Conservation (phyloP, 1,140 invertebrate genomes). For the Agrilus planipennis region DNA sequence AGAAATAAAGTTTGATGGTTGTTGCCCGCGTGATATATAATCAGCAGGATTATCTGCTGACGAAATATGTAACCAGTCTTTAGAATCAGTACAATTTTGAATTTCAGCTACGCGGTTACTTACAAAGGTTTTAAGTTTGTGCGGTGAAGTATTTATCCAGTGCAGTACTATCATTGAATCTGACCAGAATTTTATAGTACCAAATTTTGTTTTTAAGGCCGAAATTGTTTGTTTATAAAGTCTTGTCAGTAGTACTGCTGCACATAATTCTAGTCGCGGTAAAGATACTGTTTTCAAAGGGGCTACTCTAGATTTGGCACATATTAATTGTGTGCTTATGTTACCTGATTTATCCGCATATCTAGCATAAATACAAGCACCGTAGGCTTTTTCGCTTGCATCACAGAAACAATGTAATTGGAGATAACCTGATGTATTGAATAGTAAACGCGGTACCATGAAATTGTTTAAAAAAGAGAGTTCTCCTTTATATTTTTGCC, state of each 20-base stretch:
- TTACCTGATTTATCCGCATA: background rate
- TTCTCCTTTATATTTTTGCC: background rate
- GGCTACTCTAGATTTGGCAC: slow-evolving; percentile 13
- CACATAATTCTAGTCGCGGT: slow-evolving; percentile 16
- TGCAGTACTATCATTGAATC: slow-evolving; percentile 2
- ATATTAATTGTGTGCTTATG: background rate
- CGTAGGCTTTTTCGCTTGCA: background rate
- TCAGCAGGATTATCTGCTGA: slow-evolving; percentile 3
- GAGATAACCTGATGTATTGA: background rate
- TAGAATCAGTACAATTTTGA: background rate
- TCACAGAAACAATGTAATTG: background rate
- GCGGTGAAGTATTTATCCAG: slow-evolving; percentile 1
- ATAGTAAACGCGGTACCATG: background rate
- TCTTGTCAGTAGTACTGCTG: slow-evolving; percentile 10
- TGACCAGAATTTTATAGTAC: background rate
- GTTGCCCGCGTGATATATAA: background rate
- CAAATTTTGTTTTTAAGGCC: background rate
- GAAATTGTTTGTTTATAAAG: background rate
- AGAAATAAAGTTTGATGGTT: background rate
- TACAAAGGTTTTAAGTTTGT: slow-evolving; percentile 2
- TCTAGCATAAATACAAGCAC: background rate
- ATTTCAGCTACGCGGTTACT: background rate
- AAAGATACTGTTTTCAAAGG: slow-evolving; percentile 13
- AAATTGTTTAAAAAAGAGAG: background rate
- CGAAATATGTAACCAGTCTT: slow-evolving; percentile 2